Evolutionary conservation across 2,113 vertebrate species (phyloP).

Genomic region (Hippocampus mohnikei): DNA sequence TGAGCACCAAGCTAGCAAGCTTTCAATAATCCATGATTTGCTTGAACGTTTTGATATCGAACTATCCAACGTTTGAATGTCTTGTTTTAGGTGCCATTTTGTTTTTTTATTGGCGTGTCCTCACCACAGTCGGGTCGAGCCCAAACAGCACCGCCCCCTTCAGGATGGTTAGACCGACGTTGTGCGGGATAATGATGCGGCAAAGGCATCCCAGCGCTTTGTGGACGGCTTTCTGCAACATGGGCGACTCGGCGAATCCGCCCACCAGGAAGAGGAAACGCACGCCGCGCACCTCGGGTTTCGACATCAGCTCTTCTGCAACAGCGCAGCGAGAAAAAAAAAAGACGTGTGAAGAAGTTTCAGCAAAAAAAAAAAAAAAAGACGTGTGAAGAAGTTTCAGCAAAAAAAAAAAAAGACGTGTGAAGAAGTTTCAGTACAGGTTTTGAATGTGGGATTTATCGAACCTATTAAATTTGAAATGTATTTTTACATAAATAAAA

Average conservation of each 20-base stretch:
- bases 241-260: conserved; percentile 88
- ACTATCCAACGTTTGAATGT: neutral
- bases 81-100: neutral
- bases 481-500: too few relatives aligned
- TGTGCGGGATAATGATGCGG: conserved; percentile 89
- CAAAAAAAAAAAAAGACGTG: neutral
- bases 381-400: too few relatives aligned
- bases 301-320: conserved; percentile 79
- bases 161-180: conserved; percentile 91
- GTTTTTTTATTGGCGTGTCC: neutral
- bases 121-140: conserved; percentile 85
- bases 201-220: conserved; percentile 75
- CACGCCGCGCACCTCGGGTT: conserved; percentile 81
- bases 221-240: conserved; percentile 86
- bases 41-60: neutral
- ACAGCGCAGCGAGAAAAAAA: neutral
- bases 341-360: too few relatives aligned
- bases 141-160: conserved; percentile 95
- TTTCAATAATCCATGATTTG: neutral
- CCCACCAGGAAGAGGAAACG: conserved; percentile 94
- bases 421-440: too few relatives aligned
- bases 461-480: too few relatives aligned
- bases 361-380: neutral
- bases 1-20: neutral
- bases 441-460: too few relatives aligned